Base-by-base conservation (phyloP, 2,888 invertebrate genomes). In the Lagria hirta region DNA sequence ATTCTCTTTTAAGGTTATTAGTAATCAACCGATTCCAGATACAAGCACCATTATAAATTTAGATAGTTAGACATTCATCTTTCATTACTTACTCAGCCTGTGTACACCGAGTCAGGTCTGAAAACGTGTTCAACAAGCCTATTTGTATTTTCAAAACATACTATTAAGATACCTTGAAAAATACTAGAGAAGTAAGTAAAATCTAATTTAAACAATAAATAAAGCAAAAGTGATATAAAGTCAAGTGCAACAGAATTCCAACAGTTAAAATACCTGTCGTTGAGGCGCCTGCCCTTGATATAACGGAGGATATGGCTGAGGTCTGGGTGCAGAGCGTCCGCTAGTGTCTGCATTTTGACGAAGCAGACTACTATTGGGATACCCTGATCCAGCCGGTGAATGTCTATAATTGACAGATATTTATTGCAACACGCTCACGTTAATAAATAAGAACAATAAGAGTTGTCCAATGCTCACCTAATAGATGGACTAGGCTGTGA, bases 201-300 rank as follows among this genome's bases (percentile, higher is more conserved):
- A n/a, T n/a, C n/a, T n/a, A 21, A 4, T 8, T 21, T 2, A 21
- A 21, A 21, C n/a, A n/a, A 21, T 21, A 8, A 10, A 21, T 21
- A 2, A 10, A 21, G 10, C 4, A 4, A 21, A 4, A 21, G 10
- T 21, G n/a, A 21, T 21, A 21, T 10, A n/a, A n/a, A n/a, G n/a
- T n/a, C n/a, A n/a, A 32, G 18, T 30, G 30, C 40, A 40, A 38
- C 37, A 38, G n/a, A 38, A 28, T 22, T 29, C 22, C 14, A 38
- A 38, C 29, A 33, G 32, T 33, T 17, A 34, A 27, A 47, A 54
- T 65, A 68, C 68, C 69, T 70, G 71, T 56, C 58, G 54, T 47
- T 61, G 62, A 23, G 67, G 53, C 54, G 63, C 54, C 52, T 69
- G 60, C 51, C 62, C 62, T 57, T 70, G 70, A 57, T 69, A 70